Conservation (phyloP, 1,140 invertebrate genomes). For the Phocides pigmalion region DNA sequence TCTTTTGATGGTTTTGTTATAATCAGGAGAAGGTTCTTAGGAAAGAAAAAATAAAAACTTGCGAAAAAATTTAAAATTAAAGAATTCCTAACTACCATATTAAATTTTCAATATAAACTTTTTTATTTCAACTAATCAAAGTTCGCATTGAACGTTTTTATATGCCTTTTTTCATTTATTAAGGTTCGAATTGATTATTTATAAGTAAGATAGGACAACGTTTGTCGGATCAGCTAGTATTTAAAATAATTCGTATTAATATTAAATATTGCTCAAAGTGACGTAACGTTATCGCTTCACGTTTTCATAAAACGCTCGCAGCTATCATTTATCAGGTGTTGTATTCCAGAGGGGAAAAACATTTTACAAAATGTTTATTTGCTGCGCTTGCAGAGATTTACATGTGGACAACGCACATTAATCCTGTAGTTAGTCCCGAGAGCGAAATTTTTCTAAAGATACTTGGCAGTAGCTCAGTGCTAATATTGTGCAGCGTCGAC, state of each 20-base stretch:
- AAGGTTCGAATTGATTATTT: too few relatives aligned
- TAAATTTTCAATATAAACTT: too few relatives aligned
- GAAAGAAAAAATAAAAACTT: too few relatives aligned
- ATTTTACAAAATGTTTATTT: constrained; percentile 75
- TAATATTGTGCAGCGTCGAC: constrained; percentile 23
- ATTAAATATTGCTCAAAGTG: constrained; percentile 37
- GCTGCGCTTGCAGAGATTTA: constrained; percentile 63
- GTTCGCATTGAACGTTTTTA: too few relatives aligned
- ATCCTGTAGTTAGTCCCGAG: constrained; percentile 55
- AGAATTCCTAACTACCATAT: too few relatives aligned
- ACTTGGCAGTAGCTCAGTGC: constrained; percentile 6
- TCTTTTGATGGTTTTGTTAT: too few relatives aligned
- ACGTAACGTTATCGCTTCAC: constrained; percentile 62
- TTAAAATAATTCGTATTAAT: constrained; percentile 1
- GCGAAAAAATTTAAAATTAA: too few relatives aligned
- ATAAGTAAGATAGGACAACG: too few relatives aligned
- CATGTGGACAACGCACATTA: constrained; percentile 62
- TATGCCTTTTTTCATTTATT: too few relatives aligned
- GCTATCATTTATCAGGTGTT: constrained; percentile 75
- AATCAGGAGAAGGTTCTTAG: too few relatives aligned
- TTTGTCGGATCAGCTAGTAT: too few relatives aligned
- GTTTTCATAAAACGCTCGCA: constrained; percentile 70
- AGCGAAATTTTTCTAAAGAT: constrained; percentile 30
- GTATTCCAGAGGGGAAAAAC: constrained; percentile 62
- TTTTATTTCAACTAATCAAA: too few relatives aligned